phyloP scores from a whole-genome alignment of 2,888 invertebrate species.

The Nomada ruficornis region DNA sequence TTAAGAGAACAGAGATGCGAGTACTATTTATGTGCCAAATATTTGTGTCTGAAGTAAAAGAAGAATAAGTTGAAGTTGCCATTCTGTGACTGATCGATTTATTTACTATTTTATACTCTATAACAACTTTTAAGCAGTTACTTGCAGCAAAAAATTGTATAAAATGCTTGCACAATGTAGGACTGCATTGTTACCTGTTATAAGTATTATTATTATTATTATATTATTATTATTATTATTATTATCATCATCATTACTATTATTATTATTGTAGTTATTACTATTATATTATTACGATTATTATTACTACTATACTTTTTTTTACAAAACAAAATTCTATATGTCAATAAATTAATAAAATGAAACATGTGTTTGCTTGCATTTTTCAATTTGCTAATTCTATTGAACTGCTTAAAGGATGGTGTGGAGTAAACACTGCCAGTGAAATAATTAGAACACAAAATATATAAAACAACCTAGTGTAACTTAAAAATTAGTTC shows the following conservation, averaged over 20 bases:
- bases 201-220: conserved; percentile 59
- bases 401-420: conserved; percentile 70
- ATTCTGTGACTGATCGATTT: conserved; percentile 66
- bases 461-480: conserved; percentile 31
- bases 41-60: conserved; percentile 48
- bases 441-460: conserved; percentile 50
- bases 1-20: conserved; percentile 40
- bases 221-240: conserved; percentile 48
- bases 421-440: conserved; percentile 69
- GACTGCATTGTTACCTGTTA: conserved; percentile 63
- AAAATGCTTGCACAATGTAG: conserved; percentile 38
- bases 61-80: conserved; percentile 65
- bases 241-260: conserved; percentile 25
- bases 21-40: conserved; percentile 74
- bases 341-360: conserved; percentile 55
- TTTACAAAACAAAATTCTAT: conserved; percentile 55
- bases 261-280: conserved; percentile 23
- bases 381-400: conserved; percentile 47
- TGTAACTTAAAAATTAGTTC: conserved; percentile 25
- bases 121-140: conserved; percentile 74
- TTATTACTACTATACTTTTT: conserved; percentile 41
- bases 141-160: conserved; percentile 49
- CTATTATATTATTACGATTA: conserved; percentile 39
- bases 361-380: conserved; percentile 44
- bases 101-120: conserved; percentile 67